These are phyloP conservation scores for Tryphoninae sp. DNA, from an alignment of 2,888 invertebrate genomes.

Conservation along the genomic window DNA sequence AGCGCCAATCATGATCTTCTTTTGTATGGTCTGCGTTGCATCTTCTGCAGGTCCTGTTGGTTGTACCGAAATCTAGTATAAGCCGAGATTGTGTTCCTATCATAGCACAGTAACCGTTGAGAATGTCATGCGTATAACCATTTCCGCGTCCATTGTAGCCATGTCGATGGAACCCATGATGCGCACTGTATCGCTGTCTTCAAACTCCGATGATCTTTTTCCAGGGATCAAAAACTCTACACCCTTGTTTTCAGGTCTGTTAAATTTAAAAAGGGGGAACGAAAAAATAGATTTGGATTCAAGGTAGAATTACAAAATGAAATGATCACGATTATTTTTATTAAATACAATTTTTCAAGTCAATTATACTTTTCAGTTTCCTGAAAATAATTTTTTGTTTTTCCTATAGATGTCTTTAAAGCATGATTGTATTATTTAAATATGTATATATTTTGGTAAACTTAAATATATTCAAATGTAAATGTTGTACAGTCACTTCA, in stretches of 20 bases:
- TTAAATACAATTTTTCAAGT: constrained; percentile 3
- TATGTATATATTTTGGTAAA: too few relatives aligned
- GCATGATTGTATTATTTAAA: too few relatives aligned
- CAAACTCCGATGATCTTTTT: neutral
- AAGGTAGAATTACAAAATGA: neutral
- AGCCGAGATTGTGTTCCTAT: constrained; percentile 16
- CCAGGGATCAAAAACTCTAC: constrained; percentile 7
- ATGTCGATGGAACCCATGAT: constrained; percentile 35
- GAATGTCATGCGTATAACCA: constrained; percentile 25
- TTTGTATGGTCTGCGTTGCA: constrained; percentile 18
- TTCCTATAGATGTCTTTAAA: too few relatives aligned
- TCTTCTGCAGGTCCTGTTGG: constrained; percentile 21
- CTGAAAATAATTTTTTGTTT: too few relatives aligned
- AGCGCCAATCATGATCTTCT: constrained; percentile 25
- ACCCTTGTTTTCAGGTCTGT: constrained; percentile 3
- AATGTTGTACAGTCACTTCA: too few relatives aligned
- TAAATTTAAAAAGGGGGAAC: neutral
- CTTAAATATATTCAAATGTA: too few relatives aligned
- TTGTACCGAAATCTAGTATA: constrained; percentile 20
- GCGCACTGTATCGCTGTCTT: constrained; percentile 20
- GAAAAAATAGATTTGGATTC: neutral
- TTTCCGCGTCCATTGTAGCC: constrained; percentile 47
- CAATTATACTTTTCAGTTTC: neutral
- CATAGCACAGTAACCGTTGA: constrained; percentile 27
- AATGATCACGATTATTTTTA: constrained; percentile 3